Percentiles rank a stretch among this genome's conserved stretches.
These are phyloP conservation scores for Papilio helenus DNA, from an alignment of 1,140 invertebrate genomes.

Conservation along the genomic window DNA sequence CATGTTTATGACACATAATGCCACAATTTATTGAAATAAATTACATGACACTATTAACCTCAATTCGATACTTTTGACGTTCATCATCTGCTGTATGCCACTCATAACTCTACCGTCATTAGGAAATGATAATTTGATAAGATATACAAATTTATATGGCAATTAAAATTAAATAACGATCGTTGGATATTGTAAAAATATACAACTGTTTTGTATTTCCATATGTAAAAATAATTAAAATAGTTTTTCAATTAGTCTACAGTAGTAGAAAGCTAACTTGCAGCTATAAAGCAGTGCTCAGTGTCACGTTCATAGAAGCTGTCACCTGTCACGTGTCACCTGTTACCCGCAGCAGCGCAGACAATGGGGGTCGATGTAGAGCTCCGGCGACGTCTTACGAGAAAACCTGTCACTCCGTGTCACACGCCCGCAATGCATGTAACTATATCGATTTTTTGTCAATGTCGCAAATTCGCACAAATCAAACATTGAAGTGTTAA, in stretches of 20 bases:
- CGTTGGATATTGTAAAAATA: background rate
- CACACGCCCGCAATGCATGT: slow-evolving; percentile 7
- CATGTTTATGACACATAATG: slow-evolving; percentile 15
- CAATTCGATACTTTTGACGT: background rate
- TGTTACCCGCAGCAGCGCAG: background rate
- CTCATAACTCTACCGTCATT: background rate
- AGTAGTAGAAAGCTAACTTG: slow-evolving; percentile 13
- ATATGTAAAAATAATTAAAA: no score
- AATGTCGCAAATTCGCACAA: slow-evolving; percentile 76
- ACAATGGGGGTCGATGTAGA: slow-evolving; percentile 14
- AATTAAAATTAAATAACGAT: slow-evolving; percentile 20
- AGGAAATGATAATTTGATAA: slow-evolving; percentile 2
- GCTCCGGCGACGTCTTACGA: slow-evolving; percentile 12
- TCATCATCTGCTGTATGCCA: background rate
- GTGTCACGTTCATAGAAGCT: slow-evolving; percentile 22
- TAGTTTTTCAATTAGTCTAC: slow-evolving; percentile 14
- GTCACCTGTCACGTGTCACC: slow-evolving; percentile 13
- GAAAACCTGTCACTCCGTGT: slow-evolving; percentile 15
- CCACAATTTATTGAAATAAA: background rate
- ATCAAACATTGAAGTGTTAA: slow-evolving; percentile 82
- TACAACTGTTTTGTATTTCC: background rate
- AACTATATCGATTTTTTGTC: slow-evolving; percentile 77
- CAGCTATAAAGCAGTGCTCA: background rate
- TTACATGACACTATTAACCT: background rate
- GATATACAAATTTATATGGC: background rate